Base-by-base conservation (phyloP, 2,113 vertebrate genomes). In the Oryzias javanicus region DNA sequence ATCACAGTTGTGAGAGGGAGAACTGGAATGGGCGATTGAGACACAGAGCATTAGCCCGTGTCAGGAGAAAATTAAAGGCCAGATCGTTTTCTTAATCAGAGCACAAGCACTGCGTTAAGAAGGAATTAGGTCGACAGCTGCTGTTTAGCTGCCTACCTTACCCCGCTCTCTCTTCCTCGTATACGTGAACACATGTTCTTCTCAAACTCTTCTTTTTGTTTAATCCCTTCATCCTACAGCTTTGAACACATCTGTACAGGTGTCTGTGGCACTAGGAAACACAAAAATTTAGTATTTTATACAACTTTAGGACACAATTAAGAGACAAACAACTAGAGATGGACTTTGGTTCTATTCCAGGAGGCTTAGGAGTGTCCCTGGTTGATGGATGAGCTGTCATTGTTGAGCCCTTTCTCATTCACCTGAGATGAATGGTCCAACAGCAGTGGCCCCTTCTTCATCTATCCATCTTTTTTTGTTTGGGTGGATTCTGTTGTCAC, bases 51-150 rank as follows among this genome's bases (percentile, higher is more conserved):
- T 94, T 94, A 96, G 90, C 92, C 82, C 89, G 93, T 94, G 95
- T 94, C 94, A 94, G 90, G 90, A 93, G 91, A 91, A 95, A 96
- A 95, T 93, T 94, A 93, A 93, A 94, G 92, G 92, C 93, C 93
- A 93, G 93, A 94, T 94, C 93, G 92, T 93, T 94, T 94, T 94
- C 94, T 94, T 95, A 95, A 96, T 95, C 94, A 94, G 94, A 94
- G 93, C 94, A 95, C 94, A 94, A 96, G 93, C 94, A 88, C 92
- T 90, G 93, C 90, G 93, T 94, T 94, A 93, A 89, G 82, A 82
- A 93, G 93, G 93, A 96, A 95, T 95, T 95, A 97, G 92, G 93
- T 92, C 92, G 93, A 95, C 94, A 97, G 94, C 94, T 97, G 95
- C 93, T 93, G 87, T 87, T 90, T 84, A 66, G 74, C 78, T 73